Conservation (phyloP, 2,888 invertebrate genomes). For the Temnothorax unifasciatus region DNA sequence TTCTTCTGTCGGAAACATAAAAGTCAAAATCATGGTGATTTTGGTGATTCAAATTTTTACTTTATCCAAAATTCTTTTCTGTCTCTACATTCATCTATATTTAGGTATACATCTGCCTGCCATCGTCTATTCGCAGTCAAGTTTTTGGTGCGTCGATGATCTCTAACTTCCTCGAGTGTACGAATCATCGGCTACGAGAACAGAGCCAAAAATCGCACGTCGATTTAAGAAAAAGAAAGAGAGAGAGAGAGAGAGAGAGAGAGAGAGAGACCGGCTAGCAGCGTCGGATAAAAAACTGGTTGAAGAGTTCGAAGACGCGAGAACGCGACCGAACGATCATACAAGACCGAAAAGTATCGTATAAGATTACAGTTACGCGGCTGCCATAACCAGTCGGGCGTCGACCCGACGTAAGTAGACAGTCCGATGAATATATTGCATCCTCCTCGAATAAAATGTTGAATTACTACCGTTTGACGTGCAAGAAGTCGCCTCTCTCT, state of each 20-base stretch:
- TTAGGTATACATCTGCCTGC: neutral
- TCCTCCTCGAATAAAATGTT: slow-evolving; percentile 83
- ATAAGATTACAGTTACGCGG: slow-evolving; percentile 63
- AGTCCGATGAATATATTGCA: slow-evolving; percentile 81
- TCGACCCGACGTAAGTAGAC: slow-evolving; percentile 69
- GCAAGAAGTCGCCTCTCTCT: slow-evolving; percentile 75
- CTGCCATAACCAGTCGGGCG: slow-evolving; percentile 58
- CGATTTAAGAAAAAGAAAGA: neutral
- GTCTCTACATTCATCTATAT: neutral
- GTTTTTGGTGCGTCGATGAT: slow-evolving; percentile 16
- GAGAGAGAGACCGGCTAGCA: neutral
- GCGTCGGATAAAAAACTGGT: slow-evolving; percentile 17
- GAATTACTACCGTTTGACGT: slow-evolving; percentile 82
- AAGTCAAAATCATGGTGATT: neutral
- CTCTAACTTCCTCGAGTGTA: slow-evolving; percentile 21
- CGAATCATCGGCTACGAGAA: slow-evolving; percentile 19
- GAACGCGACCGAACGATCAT: slow-evolving; percentile 25
- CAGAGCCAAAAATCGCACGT: slow-evolving; percentile 10
- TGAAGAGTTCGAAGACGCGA: slow-evolving; percentile 46
- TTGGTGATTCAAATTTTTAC: neutral
- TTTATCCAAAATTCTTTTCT: neutral
- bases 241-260: neutral
- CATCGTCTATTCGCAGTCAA: neutral
- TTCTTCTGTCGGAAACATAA: neutral
- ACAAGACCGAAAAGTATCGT: slow-evolving; percentile 53